Percentiles rank a stretch among this genome's conserved stretches.
Conservation (phyloP, 2,888 invertebrate genomes). For the Pollenia amentaria region DNA sequence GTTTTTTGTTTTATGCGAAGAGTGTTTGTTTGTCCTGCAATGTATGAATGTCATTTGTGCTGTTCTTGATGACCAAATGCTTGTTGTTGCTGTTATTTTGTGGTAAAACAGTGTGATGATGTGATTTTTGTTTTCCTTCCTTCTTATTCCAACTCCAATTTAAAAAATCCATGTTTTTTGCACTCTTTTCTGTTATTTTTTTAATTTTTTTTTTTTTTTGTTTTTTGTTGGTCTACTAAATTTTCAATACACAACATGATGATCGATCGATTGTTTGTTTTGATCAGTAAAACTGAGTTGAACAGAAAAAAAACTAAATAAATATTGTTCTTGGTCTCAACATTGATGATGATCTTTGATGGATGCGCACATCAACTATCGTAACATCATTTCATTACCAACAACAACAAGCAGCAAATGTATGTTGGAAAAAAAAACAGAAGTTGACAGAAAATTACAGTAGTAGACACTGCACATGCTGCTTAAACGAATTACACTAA, state of each 20-base stretch:
- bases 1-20: constrained; percentile 42
- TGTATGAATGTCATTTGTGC: constrained; percentile 59
- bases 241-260: constrained; percentile 67
- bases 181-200: constrained; percentile 62
- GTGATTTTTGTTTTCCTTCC: constrained; percentile 69
- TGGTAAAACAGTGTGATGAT: constrained; percentile 74
- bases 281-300: constrained; percentile 60
- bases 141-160: constrained; percentile 64
- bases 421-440: constrained; percentile 46
- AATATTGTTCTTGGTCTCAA: constrained; percentile 61
- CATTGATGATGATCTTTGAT: constrained; percentile 73
- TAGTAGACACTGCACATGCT: constrained; percentile 73
- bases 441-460: constrained; percentile 76
- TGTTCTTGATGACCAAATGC: constrained; percentile 26
- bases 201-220: constrained; percentile 5
- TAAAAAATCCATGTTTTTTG: constrained; percentile 74
- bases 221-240: not conserved
- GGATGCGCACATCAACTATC: constrained; percentile 72
- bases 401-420: constrained; percentile 56
- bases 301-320: constrained; percentile 34
- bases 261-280: constrained; percentile 73
- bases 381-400: constrained; percentile 71
- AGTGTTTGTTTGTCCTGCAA: constrained; percentile 41
- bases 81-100: constrained; percentile 51
- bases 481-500: constrained; percentile 62